Evolutionary conservation across 2,113 vertebrate species (phyloP), one percentile per base, ranked within the genome.

Genomic region (Ptilorrhoa leucosticta): DNA sequence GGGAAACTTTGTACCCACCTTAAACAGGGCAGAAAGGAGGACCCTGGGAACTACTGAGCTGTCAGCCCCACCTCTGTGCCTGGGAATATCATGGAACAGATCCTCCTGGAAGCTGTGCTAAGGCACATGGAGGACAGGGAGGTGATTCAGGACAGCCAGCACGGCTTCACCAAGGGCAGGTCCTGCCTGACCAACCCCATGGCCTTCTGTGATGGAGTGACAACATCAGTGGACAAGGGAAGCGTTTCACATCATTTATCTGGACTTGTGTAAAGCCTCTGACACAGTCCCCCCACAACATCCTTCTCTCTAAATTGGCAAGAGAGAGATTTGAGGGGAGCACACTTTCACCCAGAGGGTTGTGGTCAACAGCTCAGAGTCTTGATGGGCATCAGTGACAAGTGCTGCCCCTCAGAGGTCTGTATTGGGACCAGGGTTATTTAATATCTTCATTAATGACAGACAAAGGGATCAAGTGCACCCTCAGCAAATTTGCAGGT

Each of bases 391-490:
- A 51, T 17, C 17, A 58, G 26, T 50, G 71, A 18, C 21, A 27
- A 26, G 51, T 21, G 44, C 33, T 68, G 27, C 28, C 37, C 26
- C 27, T 68, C 27, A 51, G 33, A 23, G 22, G 7, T 60, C 33
- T 0, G 0, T 76, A 12, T 0, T 50, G 17, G 39, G 26, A 50
- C 14, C 21, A 37, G 33, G 17, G 21, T 50, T 42, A 7, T 33
- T 77, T 18, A 27, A 33, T 86, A 33, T 22, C 27, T 68, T 44
- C 31, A 18, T 68, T 51, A 69, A 53, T 53, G 15, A 45, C 15
- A 42, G 30, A 16, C 10, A 26, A 37, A 60, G 22, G 42, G 33
- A 77, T 77, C 17, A 26, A 45, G 15, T 15, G 27, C 53, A 69
- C 2, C 27, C 27, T 60, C 39, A 45, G 27, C 27, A 77, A 10